Evolutionary conservation across 2,113 vertebrate species (phyloP).

Genomic region (Eira barbara): DNA sequence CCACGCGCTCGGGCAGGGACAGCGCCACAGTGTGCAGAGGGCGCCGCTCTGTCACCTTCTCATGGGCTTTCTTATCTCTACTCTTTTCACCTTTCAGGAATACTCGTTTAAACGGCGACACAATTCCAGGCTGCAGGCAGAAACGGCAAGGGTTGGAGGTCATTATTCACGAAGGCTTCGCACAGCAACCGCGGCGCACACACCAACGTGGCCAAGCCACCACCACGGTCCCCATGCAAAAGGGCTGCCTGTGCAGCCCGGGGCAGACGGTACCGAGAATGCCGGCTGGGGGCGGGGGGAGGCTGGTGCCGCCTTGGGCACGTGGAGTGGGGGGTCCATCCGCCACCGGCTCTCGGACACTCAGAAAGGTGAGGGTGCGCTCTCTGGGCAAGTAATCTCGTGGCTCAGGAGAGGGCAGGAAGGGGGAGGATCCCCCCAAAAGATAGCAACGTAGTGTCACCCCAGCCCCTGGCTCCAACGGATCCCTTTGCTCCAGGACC

Average conservation of each 20-base stretch:
- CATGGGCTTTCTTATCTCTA: slow-evolving; percentile 95
- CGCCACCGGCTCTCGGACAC: neutral
- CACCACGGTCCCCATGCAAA: neutral
- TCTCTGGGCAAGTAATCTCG: neutral
- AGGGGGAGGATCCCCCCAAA: neutral
- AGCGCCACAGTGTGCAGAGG: slow-evolving; percentile 94
- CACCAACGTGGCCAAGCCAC: neutral
- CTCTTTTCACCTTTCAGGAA: slow-evolving; percentile 97
- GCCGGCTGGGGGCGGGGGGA: rapidly evolving
- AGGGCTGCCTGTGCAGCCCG: neutral
- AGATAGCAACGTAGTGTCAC: rapidly evolving
- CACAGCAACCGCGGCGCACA: neutral
- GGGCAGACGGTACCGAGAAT: neutral
- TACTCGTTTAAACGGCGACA: slow-evolving; percentile 97
- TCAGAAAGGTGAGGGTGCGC: neutral
- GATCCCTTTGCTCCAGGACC: neutral
- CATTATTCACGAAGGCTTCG: neutral
- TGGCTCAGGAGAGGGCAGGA: neutral
- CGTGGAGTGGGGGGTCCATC: neutral
- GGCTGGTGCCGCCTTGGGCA: no score
- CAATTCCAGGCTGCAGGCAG: slow-evolving; percentile 91
- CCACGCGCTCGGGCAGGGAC: slow-evolving; percentile 91
- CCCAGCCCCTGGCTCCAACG: rapidly evolving
- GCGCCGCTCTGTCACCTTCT: slow-evolving; percentile 93
- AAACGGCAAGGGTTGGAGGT: neutral